A percentile compares a stretch with the other conserved stretches of the same genome.
These are phyloP conservation scores for Lindbergichthys nudifrons DNA, from an alignment of 2,797 vertebrate genomes.

Conservation along the genomic window DNA sequence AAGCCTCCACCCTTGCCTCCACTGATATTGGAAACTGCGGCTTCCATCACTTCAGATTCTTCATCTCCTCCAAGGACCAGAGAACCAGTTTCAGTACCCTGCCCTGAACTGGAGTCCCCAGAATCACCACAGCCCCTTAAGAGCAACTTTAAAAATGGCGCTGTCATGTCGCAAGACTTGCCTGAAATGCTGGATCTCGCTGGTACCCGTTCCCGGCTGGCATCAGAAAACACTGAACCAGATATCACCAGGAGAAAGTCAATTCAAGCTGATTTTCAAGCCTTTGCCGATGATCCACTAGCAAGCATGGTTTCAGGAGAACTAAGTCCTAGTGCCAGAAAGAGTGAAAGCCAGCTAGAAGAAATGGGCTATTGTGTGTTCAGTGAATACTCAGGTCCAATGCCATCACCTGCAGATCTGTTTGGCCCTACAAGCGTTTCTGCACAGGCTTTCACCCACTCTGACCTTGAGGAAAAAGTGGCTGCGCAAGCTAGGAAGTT, in stretches of 20 bases:
- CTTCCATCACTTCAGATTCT: constrained; percentile 79
- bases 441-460: constrained; percentile 80
- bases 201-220: constrained; percentile 90
- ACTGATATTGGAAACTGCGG: constrained; percentile 85
- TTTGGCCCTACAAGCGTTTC: constrained; percentile 83
- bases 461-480: constrained; percentile 83
- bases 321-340: constrained; percentile 76
- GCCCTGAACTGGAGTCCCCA: constrained; percentile 82
- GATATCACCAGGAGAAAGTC: constrained; percentile 89
- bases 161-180: constrained; percentile 93
- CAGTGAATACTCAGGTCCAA: constrained; percentile 97
- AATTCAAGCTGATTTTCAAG: constrained; percentile 81
- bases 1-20: constrained; percentile 91
- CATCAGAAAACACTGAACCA: constrained; percentile 90
- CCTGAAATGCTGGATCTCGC: constrained; percentile 98
- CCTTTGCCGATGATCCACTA: constrained; percentile 78
- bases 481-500: constrained; percentile 75
- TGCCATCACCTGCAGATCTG: constrained; percentile 93
- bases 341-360: constrained; percentile 93
- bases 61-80: constrained; percentile 80
- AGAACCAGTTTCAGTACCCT: constrained; percentile 69
- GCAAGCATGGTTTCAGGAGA: constrained; percentile 80
- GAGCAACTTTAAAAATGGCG: constrained; percentile 91
- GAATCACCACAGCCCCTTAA: constrained; percentile 88
- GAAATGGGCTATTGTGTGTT: constrained; percentile 99